Conservation (phyloP, 1,140 invertebrate species). For the Samia ricini region DNA sequence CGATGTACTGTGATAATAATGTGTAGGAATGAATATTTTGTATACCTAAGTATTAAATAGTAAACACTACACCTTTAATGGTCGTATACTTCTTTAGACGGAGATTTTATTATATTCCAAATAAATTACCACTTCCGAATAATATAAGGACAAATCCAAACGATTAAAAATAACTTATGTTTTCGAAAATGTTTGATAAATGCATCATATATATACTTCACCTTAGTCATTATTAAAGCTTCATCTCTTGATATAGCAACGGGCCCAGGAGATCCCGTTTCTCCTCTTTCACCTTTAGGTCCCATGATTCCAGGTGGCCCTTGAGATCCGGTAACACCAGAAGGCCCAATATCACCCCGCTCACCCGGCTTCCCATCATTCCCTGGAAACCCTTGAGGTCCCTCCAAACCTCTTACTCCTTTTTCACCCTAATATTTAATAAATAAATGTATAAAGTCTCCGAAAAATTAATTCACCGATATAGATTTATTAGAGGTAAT, state of each 20-base stretch:
- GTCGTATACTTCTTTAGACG: no score
- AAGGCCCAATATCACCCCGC: slow-evolving; percentile 81
- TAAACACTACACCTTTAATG: no score
- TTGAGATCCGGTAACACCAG: slow-evolving; percentile 81
- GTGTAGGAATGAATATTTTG: no score
- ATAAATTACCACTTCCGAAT: no score
- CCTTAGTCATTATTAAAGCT: slow-evolving; percentile 59
- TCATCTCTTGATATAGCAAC: slow-evolving; percentile 75
- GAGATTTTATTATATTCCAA: no score
- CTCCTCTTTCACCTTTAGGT: slow-evolving; percentile 83
- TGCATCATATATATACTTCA: slow-evolving; percentile 15
- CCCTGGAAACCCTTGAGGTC: slow-evolving; percentile 82
- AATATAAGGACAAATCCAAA: no score
- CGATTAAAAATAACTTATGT: no score
- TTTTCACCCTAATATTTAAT: slow-evolving; percentile 72
- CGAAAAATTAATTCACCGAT: no score
- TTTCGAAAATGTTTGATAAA: no score
- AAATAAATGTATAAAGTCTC: background rate
- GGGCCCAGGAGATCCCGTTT: slow-evolving; percentile 83
- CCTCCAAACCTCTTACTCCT: slow-evolving; percentile 79
- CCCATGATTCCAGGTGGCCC: slow-evolving; percentile 81
- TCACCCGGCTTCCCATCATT: slow-evolving; percentile 74
- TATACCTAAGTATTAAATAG: no score
- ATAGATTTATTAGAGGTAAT: background rate
- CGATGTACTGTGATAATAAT: no score